These are phyloP conservation scores for Bombus polaris DNA, from an alignment of 1,140 invertebrate genomes.

Conservation along the genomic window DNA sequence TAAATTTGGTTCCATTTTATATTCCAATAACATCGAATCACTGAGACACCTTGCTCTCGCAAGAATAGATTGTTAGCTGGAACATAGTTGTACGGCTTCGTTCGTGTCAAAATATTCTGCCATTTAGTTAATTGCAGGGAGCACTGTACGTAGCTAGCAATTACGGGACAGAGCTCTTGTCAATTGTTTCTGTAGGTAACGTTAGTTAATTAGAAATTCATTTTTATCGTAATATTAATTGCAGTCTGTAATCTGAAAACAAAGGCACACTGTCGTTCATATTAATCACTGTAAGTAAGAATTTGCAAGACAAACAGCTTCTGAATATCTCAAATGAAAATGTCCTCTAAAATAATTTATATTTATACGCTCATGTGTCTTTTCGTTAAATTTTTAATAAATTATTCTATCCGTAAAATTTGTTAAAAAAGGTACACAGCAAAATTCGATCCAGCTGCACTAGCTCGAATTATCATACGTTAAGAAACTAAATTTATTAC, in stretches of 20 bases:
- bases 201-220: neutral
- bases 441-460: too few relatives aligned
- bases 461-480: too few relatives aligned
- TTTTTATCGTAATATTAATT: neutral
- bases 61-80: neutral
- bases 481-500: too few relatives aligned
- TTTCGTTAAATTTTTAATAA: neutral
- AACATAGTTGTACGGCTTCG: neutral
- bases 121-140: neutral
- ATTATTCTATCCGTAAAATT: neutral
- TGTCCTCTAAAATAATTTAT: too few relatives aligned
- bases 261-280: neutral
- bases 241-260: neutral
- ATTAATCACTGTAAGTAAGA: neutral
- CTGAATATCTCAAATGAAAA: too few relatives aligned
- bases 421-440: rapidly evolving
- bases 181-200: neutral
- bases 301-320: too few relatives aligned
- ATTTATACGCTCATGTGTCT: too few relatives aligned
- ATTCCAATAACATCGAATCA: neutral
- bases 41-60: neutral
- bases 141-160: neutral
- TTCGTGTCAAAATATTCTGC: neutral
- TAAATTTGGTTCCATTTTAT: neutral
- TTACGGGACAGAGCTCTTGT: neutral